phyloP scores from a whole-genome alignment of 2,888 invertebrate genomes.

The Thereva unica region DNA sequence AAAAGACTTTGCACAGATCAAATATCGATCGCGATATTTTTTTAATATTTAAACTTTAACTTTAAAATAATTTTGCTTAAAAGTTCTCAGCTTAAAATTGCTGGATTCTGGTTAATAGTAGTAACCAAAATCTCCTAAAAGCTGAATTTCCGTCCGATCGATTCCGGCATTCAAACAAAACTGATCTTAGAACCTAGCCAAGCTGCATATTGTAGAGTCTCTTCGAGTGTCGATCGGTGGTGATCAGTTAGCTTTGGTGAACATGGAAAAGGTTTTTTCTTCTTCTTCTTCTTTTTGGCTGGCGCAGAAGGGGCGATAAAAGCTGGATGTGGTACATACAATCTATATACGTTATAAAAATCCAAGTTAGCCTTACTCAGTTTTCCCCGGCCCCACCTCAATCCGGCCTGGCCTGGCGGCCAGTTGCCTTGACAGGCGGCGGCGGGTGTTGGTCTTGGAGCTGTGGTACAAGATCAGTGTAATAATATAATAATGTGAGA shows the following conservation, averaged over 20 bases:
- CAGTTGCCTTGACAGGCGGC: too few relatives aligned
- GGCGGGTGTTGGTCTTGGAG: too few relatives aligned
- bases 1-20: not conserved
- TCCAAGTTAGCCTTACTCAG: not conserved
- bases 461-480: too few relatives aligned
- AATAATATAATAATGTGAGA: too few relatives aligned
- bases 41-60: too few relatives aligned
- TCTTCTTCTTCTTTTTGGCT: not conserved
- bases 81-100: slow-evolving; percentile 12
- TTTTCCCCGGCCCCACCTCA: not conserved
- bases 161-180: slow-evolving; percentile 53
- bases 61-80: not conserved
- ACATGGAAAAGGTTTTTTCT: slow-evolving; percentile 7
- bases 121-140: slow-evolving; percentile 11
- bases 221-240: not conserved
- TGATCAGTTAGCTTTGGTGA: not conserved
- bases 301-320: not conserved
- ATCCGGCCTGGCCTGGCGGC: too few relatives aligned
- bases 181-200: slow-evolving; percentile 46
- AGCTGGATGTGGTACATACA: not conserved
- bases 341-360: not conserved
- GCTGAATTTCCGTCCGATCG: slow-evolving; percentile 46
- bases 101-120: not conserved
- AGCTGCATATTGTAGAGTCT: too few relatives aligned
- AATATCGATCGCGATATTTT: slow-evolving; percentile 2